Base-by-base conservation (phyloP, 2,888 invertebrate species). In the Melieria picta region DNA sequence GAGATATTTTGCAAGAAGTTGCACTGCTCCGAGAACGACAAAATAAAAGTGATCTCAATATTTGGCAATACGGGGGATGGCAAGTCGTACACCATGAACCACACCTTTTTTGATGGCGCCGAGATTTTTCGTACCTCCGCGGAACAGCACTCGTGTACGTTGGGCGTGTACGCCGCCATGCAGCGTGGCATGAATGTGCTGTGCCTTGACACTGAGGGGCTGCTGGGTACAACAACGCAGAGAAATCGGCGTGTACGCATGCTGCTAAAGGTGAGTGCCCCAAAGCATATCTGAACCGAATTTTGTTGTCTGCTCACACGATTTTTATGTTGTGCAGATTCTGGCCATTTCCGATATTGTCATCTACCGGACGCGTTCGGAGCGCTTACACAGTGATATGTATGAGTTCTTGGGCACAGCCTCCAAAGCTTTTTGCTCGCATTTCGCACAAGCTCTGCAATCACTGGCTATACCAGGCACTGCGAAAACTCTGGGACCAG, bases 51-150 rank as follows among this genome's bases (percentile, higher is more conserved):
- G 13, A 90, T 94, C 0, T 93, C 94, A 10, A 93, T 95, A 80
- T 93, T 94, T 87, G 95, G 95, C 4, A 94, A 94, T 81, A 93
- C 93, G 0, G 94, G 94, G 0, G 94, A 94, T 86, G 94, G 94
- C 3, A 94, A 94, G 86, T 94, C 94, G 4, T 90, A 92, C 80
- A 93, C 93, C 0, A 86, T 94, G 80, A 95, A 95, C 85, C 90
- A 93, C 79, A 89, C 90, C 11, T 92, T 92, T 82, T 93, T 92
- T 81, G 85, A 89, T 77, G 92, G 91, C 1, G 87, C 88, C 73
- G 89, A 90, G 79, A 80, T 91, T 0, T 87, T 86, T 72, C 81
- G 81, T 47, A 87, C 86, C 45, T 86, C 86, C 48, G 76, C 82
- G 0, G 85, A 84, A 76, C 88, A 91, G 30, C 89, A 90, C 74